Conservation (phyloP, 2,888 invertebrate species). For the Acanthosepion pharaonis region DNA sequence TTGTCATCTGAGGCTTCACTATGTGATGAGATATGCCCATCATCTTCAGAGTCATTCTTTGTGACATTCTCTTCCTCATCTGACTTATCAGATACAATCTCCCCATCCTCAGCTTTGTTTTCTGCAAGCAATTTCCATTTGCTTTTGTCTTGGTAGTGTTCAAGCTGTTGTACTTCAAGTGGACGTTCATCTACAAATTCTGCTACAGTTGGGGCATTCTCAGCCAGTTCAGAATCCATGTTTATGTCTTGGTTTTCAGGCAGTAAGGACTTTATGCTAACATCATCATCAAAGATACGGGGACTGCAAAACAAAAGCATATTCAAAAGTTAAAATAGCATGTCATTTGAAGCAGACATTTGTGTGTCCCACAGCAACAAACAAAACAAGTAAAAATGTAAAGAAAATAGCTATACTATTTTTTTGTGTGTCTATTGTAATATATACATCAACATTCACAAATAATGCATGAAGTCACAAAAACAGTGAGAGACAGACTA, state of each 20-base stretch:
- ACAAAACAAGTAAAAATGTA: too few species aligned
- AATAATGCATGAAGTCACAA: too few species aligned
- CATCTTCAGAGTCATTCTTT: conserved; percentile 43
- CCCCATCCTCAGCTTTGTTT: conserved; percentile 42
- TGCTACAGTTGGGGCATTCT: conserved; percentile 92
- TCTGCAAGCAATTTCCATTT: conserved; percentile 61
- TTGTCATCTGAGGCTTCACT: neutral
- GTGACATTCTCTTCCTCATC: neutral
- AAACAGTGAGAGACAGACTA: too few species aligned
- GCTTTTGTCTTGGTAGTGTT: conserved; percentile 62
- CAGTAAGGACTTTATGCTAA: conserved; percentile 80
- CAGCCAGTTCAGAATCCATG: conserved; percentile 83
- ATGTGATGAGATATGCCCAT: neutral
- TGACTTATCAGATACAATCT: conserved; percentile 38
- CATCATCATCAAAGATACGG: conserved; percentile 90
- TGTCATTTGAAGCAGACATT: neutral
- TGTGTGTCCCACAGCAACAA: neutral
- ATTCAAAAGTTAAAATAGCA: neutral
- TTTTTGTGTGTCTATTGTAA: too few species aligned
- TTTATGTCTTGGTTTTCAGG: conserved; percentile 79
- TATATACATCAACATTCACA: too few species aligned
- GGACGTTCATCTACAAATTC: conserved; percentile 89
- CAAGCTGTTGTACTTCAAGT: conserved; percentile 77
- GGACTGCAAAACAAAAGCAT: conserved; percentile 71
- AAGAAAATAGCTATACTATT: too few species aligned